phyloP scores from a whole-genome alignment of 1,140 invertebrate species.

The roundworm (Caenorhabditis elegans) region WBcel235 BX284603.4:3758001-3758500 shows the following conservation, averaged over 20 bases:
- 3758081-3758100: background rate
- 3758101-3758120: slow-evolving; percentile 16
- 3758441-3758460: too few species aligned
- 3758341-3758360: too few species aligned
- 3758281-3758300: background rate
- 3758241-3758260: slow-evolving; percentile 33
- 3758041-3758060: background rate
- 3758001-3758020: background rate
- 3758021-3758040: slow-evolving; percentile 21
- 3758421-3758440: too few species aligned
- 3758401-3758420: too few species aligned
- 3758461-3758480: too few species aligned
- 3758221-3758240: slow-evolving; percentile 27
- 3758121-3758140: slow-evolving; percentile 25
- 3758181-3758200: slow-evolving; percentile 16
- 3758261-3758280: slow-evolving; percentile 24
- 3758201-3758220: slow-evolving; percentile 23
- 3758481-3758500: too few species aligned
- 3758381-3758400: too few species aligned
- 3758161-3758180: background rate
- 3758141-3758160: background rate
- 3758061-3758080: slow-evolving; percentile 1
- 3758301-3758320: too few species aligned
- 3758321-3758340: too few species aligned
- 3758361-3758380: too few species aligned